Evolutionary conservation across 2,888 invertebrate genomes (phyloP).

Genomic region (Ecdyonurus torrentis): DNA sequence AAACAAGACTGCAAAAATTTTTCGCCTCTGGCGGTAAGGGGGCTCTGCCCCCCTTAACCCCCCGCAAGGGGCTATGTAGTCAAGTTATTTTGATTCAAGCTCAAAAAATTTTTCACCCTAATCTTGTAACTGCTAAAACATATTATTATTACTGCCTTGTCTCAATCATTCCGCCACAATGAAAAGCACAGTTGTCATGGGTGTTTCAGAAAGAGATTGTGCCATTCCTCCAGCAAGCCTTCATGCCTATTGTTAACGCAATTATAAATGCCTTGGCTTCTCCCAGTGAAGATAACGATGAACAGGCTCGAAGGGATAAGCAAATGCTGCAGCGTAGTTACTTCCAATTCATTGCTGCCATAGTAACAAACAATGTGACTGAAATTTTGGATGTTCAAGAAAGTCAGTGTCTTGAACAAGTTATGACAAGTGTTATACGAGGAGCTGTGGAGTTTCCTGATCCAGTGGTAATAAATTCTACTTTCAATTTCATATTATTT

Average conservation of each 20-base stretch:
- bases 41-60: no score
- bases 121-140: slow-evolving; percentile 9
- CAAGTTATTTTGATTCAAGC: no score
- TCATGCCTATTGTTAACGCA: slow-evolving; percentile 30
- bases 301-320: slow-evolving; percentile 28
- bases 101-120: no score
- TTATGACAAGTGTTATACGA: slow-evolving; percentile 30
- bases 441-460: slow-evolving; percentile 32
- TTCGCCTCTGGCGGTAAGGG: no score
- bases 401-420: slow-evolving; percentile 20
- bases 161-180: no score
- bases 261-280: slow-evolving; percentile 24
- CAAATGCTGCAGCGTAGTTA: slow-evolving; percentile 30
- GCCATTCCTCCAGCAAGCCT: slow-evolving; percentile 31
- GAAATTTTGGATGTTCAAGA: slow-evolving; percentile 22
- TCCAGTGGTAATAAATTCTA: slow-evolving; percentile 22
- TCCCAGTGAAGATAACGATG: slow-evolving; percentile 29
- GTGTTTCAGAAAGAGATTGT: slow-evolving; percentile 28
- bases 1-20: no score
- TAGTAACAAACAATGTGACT: slow-evolving; percentile 26
- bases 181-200: no score
- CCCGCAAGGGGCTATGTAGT: no score
- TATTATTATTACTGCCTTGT: no score
- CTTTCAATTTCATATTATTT: neutral
- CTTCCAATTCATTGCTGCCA: slow-evolving; percentile 29